Percentiles rank a stretch among this genome's conserved stretches.
Conservation (phyloP, 2,888 invertebrate genomes). For the Drosophila barbarae region DNA sequence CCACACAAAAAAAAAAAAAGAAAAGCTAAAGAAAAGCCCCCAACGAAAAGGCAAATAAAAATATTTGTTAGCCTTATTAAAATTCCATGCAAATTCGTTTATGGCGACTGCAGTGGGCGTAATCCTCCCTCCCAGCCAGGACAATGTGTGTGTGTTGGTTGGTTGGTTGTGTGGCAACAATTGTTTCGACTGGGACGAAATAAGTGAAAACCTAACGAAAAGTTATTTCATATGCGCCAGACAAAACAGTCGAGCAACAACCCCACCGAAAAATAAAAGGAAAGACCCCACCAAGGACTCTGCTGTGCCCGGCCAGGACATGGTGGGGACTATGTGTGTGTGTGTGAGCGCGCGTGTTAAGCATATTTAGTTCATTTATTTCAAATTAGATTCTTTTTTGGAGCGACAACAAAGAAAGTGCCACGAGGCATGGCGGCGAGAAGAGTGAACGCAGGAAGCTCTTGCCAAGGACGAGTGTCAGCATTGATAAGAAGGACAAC, state of each 20-base stretch:
- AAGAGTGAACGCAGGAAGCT: neutral
- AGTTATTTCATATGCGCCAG: conserved; percentile 68
- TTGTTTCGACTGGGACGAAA: conserved; percentile 59
- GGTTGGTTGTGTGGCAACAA: conserved; percentile 60
- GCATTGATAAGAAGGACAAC: conserved; percentile 47
- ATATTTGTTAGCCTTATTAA: conserved; percentile 63
- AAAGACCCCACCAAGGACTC: conserved; percentile 33
- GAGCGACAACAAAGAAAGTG: conserved; percentile 51
- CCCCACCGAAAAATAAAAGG: conserved; percentile 20
- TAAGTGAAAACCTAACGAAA: conserved; percentile 64
- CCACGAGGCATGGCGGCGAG: neutral
- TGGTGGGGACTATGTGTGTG: conserved; percentile 25
- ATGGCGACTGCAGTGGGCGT: conserved; percentile 52
- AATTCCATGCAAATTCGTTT: conserved; percentile 73
- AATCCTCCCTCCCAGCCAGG: conserved; percentile 16
- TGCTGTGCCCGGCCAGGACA: conserved; percentile 9
- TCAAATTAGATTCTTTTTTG: conserved; percentile 73
- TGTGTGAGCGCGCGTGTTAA: conserved; percentile 69
- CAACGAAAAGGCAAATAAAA: conserved; percentile 18
- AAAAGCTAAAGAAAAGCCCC: conserved; percentile 5
- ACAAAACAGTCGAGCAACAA: conserved; percentile 41
- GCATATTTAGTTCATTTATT: conserved; percentile 78
- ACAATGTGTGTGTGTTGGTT: conserved; percentile 16
- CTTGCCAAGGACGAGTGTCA: conserved; percentile 48
- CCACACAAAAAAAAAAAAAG: conserved; percentile 1